phyloP scores from a whole-genome alignment of 2,797 vertebrate genomes.

The Macropodus opercularis region DNA sequence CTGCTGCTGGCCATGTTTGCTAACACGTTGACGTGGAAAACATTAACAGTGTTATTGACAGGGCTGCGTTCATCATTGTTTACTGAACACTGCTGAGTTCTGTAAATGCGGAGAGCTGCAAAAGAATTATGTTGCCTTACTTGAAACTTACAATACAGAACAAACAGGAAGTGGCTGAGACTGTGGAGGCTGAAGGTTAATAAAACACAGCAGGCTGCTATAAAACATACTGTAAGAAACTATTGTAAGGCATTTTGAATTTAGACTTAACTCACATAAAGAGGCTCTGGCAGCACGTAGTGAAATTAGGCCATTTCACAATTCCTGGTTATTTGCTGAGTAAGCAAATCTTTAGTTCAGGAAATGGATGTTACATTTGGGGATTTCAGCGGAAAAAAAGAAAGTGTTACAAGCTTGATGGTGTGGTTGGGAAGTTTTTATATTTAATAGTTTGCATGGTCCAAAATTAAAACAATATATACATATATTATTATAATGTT shows the following conservation, averaged over 20 bases:
- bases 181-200: background rate
- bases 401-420: background rate
- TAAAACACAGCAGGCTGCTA: background rate
- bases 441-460: too few species aligned
- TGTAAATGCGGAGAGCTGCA: background rate
- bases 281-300: background rate
- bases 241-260: too few species aligned
- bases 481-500: too few species aligned
- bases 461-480: too few species aligned
- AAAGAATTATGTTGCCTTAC: background rate
- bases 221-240: background rate
- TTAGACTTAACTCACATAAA: too few species aligned
- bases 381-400: background rate
- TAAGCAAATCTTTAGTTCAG: slow-evolving; percentile 12
- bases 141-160: slow-evolving; percentile 4
- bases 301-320: slow-evolving; percentile 15
- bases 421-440: too few species aligned
- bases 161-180: slow-evolving; percentile 22
- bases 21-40: slow-evolving; percentile 19
- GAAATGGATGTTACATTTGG: background rate
- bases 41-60: background rate
- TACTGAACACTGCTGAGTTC: background rate
- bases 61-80: background rate
- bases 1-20: slow-evolving; percentile 35
- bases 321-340: slow-evolving; percentile 20